Percentiles rank a stretch among this genome's conserved stretches.
Conservation (phyloP, 2,888 invertebrate species). For the Dryomyza anilis region DNA sequence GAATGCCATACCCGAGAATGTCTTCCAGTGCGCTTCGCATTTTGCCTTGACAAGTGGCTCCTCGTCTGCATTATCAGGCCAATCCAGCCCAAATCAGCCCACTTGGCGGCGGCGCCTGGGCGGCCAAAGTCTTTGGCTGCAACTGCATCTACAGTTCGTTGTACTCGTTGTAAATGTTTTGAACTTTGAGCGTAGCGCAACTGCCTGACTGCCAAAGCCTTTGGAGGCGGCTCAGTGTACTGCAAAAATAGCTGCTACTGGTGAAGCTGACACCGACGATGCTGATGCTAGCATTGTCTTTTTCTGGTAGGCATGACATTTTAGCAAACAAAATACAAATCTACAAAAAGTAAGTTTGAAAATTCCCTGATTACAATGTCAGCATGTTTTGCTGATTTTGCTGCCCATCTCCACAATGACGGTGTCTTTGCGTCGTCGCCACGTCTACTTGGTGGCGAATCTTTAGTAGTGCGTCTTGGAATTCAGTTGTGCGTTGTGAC, state of each 20-base stretch:
- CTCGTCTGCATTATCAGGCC: not conserved
- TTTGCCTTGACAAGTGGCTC: not conserved
- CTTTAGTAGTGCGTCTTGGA: not conserved
- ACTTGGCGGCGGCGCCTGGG: not conserved
- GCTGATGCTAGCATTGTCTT: not conserved
- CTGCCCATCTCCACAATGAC: not conserved
- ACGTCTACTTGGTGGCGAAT: not conserved
- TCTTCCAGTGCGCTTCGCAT: not conserved
- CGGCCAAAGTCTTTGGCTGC: not conserved
- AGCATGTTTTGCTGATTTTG: conserved; percentile 9
- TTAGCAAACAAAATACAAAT: conserved; percentile 1
- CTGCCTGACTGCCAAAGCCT: conserved; percentile 2
- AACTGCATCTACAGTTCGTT: conserved; percentile 22
- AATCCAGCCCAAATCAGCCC: not conserved
- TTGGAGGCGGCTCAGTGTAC: conserved; percentile 16
- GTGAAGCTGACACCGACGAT: conserved; percentile 8
- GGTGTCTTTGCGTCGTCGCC: not conserved
- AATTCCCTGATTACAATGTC: conserved; percentile 29
- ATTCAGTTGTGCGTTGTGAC: too few species aligned
- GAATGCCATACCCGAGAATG: not conserved
- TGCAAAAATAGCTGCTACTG: not conserved
- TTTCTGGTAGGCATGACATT: not conserved
- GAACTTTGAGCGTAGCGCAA: conserved; percentile 11
- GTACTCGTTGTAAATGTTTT: conserved; percentile 22
- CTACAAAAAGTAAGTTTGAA: not conserved